A percentile compares a stretch with the other conserved stretches of the same genome.
Conservation (phyloP, 2,113 vertebrate genomes). For the Leptosomus discolor region DNA sequence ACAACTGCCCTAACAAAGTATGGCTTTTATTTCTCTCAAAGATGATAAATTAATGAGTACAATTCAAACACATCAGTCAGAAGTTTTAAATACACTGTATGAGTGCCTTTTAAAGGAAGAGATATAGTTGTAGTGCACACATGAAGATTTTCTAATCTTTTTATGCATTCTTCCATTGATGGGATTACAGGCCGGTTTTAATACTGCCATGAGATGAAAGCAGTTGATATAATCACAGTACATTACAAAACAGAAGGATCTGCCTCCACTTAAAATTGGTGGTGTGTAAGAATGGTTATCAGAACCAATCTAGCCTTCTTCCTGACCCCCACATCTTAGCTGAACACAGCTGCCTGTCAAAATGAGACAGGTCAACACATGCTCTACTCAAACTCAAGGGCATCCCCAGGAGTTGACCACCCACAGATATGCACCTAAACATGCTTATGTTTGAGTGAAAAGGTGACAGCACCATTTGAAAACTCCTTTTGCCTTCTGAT, state of each 20-base stretch:
- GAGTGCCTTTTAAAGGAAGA: background rate
- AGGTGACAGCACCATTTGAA: background rate
- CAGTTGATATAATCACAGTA: background rate
- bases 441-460: background rate
- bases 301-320: background rate
- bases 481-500: background rate
- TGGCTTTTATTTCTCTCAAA: background rate
- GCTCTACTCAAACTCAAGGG: background rate
- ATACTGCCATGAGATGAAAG: background rate
- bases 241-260: background rate
- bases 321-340: background rate
- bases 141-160: background rate
- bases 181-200: background rate
- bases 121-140: background rate
- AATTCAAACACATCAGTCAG: background rate
- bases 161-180: background rate
- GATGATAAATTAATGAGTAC: background rate
- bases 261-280: background rate
- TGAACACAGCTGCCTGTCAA: background rate
- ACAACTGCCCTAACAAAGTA: background rate
- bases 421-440: background rate
- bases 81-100: background rate
- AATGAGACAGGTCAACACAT: background rate
- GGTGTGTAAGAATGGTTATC: background rate
- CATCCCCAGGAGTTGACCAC: background rate